Conservation (phyloP, 1,140 invertebrate genomes). For the Luehdorfia chinensis region DNA sequence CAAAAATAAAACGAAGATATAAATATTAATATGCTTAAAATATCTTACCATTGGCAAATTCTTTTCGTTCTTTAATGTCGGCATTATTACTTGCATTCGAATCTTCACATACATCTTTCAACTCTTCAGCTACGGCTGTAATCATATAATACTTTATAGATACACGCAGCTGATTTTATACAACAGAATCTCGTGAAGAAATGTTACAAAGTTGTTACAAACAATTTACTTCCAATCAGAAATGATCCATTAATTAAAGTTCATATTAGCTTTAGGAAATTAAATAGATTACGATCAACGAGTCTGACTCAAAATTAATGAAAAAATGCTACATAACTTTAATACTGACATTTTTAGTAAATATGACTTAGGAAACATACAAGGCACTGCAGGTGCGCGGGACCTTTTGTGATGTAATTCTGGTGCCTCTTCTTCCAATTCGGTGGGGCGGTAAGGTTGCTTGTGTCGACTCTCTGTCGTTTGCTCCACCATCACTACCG, state of each 20-base stretch:
- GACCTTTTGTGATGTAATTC: constrained; percentile 46
- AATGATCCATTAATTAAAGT: neutral
- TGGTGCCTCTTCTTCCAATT: constrained; percentile 31
- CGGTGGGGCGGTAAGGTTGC: constrained; percentile 33
- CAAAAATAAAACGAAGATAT: neutral
- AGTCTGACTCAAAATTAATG: too few relatives aligned
- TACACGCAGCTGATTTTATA: neutral
- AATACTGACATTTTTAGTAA: too few relatives aligned
- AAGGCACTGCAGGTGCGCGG: constrained; percentile 41
- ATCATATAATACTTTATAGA: neutral
- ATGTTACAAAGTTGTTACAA: neutral
- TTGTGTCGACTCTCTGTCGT: constrained; percentile 35
- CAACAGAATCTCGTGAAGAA: neutral
- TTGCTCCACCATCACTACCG: constrained; percentile 43
- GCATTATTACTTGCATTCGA: constrained; percentile 21
- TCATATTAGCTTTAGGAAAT: neutral
- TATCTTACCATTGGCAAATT: constrained; percentile 33
- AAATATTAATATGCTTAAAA: constrained; percentile 4
- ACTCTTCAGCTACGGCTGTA: constrained; percentile 45
- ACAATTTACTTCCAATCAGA: neutral
- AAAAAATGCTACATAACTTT: too few relatives aligned
- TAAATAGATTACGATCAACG: neutral
- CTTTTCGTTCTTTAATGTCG: constrained; percentile 30
- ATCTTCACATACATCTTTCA: constrained; percentile 36
- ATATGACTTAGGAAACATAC: constrained; percentile 26